phyloP scores from a whole-genome alignment of 2,888 invertebrate species.

The Synanthedon formicaeformis region DNA sequence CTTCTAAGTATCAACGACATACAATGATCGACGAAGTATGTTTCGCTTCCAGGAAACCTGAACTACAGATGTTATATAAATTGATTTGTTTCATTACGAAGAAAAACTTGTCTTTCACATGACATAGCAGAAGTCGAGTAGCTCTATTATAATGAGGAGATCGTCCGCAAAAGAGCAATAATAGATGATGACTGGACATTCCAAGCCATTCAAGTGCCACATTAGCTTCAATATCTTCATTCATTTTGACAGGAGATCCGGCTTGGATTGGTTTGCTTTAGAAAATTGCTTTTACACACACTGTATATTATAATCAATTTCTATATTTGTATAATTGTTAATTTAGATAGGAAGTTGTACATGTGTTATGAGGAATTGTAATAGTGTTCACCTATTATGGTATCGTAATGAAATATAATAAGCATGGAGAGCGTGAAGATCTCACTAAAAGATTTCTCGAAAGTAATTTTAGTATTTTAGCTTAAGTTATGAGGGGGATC shows the following conservation, averaged over 20 bases:
- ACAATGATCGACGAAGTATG: no score
- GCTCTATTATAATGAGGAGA: constrained; percentile 16
- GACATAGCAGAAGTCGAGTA: constrained; percentile 18
- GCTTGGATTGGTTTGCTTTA: background rate
- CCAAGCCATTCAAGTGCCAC: constrained; percentile 25
- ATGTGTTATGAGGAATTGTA: background rate
- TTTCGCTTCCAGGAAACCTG: background rate
- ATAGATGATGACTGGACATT: constrained; percentile 37
- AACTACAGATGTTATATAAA: no score
- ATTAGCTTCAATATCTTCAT: constrained; percentile 29
- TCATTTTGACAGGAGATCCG: constrained; percentile 17
- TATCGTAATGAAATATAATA: constrained; percentile 67
- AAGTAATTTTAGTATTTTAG: constrained; percentile 65
- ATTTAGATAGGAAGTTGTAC: background rate
- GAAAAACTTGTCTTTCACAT: constrained; percentile 11
- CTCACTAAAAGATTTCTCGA: constrained; percentile 56
- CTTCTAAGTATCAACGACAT: no score
- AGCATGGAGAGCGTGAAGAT: constrained; percentile 64
- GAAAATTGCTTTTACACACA: background rate
- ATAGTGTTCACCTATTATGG: constrained; percentile 52
- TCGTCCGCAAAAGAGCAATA: constrained; percentile 27
- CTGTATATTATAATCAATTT: background rate
- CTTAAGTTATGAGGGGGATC: constrained; percentile 63
- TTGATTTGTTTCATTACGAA: background rate
- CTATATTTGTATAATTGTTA: background rate